Base-by-base conservation (phyloP, 2,797 vertebrate species). In the Capromys pilorides region DNA sequence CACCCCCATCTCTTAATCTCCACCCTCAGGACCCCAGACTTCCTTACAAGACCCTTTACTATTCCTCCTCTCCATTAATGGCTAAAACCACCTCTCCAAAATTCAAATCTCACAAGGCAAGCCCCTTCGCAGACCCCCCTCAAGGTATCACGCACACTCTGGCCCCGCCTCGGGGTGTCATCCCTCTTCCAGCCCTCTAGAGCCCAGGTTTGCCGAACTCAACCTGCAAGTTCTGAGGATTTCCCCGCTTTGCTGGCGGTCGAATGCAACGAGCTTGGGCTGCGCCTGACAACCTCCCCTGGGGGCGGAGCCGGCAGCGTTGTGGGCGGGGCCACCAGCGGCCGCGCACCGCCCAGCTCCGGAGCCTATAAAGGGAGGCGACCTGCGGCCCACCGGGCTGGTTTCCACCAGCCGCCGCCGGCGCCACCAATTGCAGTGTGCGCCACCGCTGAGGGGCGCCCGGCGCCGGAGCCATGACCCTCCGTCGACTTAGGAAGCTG, bases 401-500 rank as follows among this genome's bases (percentile, higher is more conserved):
- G 94, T 88, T 54, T 71, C 67, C 39, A 21, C 3, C 49, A 81
- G 90, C 81, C 26, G 54, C 51, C 10, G 18, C n/a, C 28, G 22
- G 5, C 26, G 26, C 3, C 1, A 5, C 9, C 0, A 0, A 39
- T 7, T 36, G 0, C 22, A 82, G 41, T 10, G 1, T 69, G 26
- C 24, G 49, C 86, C 18, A 39, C 39, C 64, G 45, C 49, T 6
- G 14, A 85, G 85, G 90, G 86, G 28, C 69, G 57, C 59, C 81
- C 22, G 26, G 81, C 41, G 54, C 86, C 59, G 93, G 94, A 96
- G 97, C 97, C 96, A 99, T 99, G 99, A 99, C 99, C 97, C 99
- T 99, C 97, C 98, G 99, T 97, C 98, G 99, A 45, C 98, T 99
- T 92, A 99, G 98, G 98, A 99, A 99, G 97, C 98, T 99, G 93